Conservation (phyloP, 2,113 vertebrate genomes). For the Eretmochelys imbricata region DNA sequence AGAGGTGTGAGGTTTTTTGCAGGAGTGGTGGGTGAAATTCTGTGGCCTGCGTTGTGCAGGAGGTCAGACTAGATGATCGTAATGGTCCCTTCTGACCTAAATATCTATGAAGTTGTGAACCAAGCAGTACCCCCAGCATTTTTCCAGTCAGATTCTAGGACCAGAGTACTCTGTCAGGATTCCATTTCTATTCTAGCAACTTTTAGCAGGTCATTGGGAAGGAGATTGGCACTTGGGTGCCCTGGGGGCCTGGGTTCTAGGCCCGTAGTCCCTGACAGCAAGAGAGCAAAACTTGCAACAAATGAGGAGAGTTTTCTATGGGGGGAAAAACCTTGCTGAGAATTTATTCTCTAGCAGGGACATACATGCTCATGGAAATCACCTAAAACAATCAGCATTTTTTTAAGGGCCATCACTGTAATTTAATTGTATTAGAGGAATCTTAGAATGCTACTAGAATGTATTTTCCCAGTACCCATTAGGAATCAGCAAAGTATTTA, state of each 20-base stretch:
- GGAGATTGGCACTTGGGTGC: neutral
- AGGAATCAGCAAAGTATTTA: slow-evolving; percentile 7
- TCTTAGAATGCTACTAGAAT: slow-evolving; percentile 18
- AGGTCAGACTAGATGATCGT: too few relatives aligned
- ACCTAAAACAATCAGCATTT: neutral
- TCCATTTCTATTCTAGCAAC: neutral
- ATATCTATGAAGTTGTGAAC: neutral
- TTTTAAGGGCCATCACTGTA: neutral
- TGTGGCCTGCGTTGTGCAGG: too few relatives aligned
- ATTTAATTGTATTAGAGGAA: neutral
- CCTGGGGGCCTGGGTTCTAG: neutral
- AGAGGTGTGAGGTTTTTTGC: too few relatives aligned
- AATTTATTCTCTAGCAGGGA: neutral
- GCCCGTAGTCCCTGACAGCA: neutral
- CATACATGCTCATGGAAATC: neutral
- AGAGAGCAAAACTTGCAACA: neutral
- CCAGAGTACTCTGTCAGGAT: neutral
- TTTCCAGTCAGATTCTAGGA: neutral
- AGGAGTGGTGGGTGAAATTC: too few relatives aligned
- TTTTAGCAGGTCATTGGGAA: neutral
- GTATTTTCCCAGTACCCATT: neutral
- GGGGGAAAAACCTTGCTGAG: neutral
- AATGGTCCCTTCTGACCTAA: too few relatives aligned
- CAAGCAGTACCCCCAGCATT: neutral
- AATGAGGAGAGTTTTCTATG: neutral